phyloP scores from a whole-genome alignment of 2,113 vertebrate species.

The Lycaon pictus region DNA sequence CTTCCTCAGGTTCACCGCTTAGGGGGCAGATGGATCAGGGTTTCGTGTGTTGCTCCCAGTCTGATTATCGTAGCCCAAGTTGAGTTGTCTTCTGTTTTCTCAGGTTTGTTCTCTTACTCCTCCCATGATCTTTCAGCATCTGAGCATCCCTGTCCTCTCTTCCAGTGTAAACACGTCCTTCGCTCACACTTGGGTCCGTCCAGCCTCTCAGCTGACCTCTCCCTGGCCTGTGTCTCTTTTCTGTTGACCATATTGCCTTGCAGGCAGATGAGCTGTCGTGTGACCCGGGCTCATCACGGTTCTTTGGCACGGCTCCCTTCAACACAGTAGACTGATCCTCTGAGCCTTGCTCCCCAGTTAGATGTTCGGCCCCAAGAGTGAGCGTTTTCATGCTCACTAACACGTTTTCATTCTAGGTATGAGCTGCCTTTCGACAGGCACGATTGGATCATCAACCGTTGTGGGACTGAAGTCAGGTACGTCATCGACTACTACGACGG shows the following conservation, averaged over 20 bases:
- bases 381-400: background rate
- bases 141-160: background rate
- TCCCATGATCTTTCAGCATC: background rate
- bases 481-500: slow-evolving; percentile 98
- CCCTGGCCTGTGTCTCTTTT: background rate
- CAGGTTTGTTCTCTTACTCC: background rate
- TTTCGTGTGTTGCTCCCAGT: background rate
- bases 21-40: background rate
- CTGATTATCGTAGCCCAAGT: accelerated
- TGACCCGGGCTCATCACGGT: background rate
- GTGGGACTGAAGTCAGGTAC: slow-evolving; percentile 95
- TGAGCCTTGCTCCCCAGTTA: background rate
- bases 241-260: background rate
- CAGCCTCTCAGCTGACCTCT: background rate
- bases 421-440: slow-evolving; percentile 97
- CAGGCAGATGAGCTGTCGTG: background rate
- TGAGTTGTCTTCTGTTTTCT: background rate
- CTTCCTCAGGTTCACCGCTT: background rate
- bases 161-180: too few species aligned
- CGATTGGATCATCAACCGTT: slow-evolving; percentile 97
- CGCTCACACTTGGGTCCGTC: background rate
- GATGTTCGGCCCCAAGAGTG: background rate
- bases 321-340: too few species aligned
- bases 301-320: background rate
- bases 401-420: slow-evolving; percentile 87